Conservation (phyloP, 2,888 invertebrate genomes). For the Drosophila trichaetosa region DNA sequence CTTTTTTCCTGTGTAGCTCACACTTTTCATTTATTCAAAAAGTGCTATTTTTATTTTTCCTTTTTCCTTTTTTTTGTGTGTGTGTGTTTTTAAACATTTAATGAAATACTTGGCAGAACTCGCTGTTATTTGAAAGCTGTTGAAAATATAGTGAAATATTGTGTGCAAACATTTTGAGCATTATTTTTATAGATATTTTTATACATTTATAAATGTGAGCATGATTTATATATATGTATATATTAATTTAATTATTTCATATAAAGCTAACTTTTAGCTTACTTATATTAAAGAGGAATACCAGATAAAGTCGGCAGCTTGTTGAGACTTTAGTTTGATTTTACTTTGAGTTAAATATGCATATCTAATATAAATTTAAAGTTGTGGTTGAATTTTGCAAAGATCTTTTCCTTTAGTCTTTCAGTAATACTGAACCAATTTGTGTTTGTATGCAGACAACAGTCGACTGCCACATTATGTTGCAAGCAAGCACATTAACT, state of each 20-base stretch:
- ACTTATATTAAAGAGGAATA: not conserved
- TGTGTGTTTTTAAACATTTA: conserved; percentile 38
- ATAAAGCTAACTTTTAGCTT: not conserved
- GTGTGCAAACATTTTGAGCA: not conserved
- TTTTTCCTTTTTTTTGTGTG: not conserved
- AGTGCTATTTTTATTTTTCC: no score
- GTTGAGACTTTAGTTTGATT: not conserved
- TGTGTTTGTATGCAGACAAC: no score
- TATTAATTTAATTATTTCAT: not conserved
- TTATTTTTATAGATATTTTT: not conserved
- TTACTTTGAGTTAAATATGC: not conserved
- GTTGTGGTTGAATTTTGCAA: not conserved
- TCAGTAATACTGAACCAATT: not conserved
- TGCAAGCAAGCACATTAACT: conserved; percentile 13
- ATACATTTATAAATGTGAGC: not conserved
- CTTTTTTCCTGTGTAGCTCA: not conserved
- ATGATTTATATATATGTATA: not conserved
- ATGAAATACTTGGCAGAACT: conserved; percentile 40
- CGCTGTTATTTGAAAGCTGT: not conserved
- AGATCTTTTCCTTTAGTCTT: not conserved
- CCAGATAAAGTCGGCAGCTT: not conserved
- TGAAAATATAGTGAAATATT: conserved; percentile 1
- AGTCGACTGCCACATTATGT: conserved; percentile 1
- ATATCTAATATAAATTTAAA: not conserved
- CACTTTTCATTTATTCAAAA: conserved; percentile 32